A percentile compares a stretch with the other conserved stretches of the same genome.
These are phyloP conservation scores for Dendrolimus kikuchii DNA, from an alignment of 1,140 invertebrate species.

Conservation along the genomic window DNA sequence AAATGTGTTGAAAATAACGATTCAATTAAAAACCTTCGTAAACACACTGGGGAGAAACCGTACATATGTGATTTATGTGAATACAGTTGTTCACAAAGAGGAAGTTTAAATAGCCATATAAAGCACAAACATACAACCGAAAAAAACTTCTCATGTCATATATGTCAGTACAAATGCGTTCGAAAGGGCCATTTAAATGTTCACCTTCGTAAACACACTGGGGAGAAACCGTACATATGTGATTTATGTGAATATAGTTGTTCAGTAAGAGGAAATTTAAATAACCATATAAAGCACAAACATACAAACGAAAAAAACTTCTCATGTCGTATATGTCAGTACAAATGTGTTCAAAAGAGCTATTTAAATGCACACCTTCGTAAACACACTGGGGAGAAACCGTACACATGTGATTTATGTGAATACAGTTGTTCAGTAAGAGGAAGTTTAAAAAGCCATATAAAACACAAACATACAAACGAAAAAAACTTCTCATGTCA, in stretches of 20 bases:
- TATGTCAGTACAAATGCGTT: slow-evolving; percentile 2
- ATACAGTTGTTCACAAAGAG: background rate
- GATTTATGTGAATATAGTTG: slow-evolving; percentile 5
- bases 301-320: slow-evolving; percentile 14
- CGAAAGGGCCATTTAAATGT: background rate
- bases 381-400: slow-evolving; percentile 12
- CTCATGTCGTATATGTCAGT: slow-evolving; percentile 13
- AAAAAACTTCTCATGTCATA: slow-evolving; percentile 5
- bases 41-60: slow-evolving; percentile 4
- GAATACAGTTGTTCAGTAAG: slow-evolving; percentile 3
- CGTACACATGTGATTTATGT: slow-evolving; percentile 12
- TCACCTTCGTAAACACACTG: background rate
- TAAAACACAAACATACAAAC: slow-evolving; percentile 3
- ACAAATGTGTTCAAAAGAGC: slow-evolving; percentile 1
- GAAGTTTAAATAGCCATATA: slow-evolving; percentile 1
- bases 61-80: slow-evolving; percentile 5
- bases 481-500: slow-evolving; percentile 12
- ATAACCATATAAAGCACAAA: slow-evolving; percentile 4
- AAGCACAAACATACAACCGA: slow-evolving; percentile 1
- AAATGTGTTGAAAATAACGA: slow-evolving; percentile 1
- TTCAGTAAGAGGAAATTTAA: slow-evolving; percentile 4
- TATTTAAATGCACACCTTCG: slow-evolving; percentile 6
- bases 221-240: slow-evolving; percentile 2
- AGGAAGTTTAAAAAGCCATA: slow-evolving; percentile 3
- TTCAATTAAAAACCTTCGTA: slow-evolving; percentile 3